Percentiles rank a stretch among this genome's conserved stretches.
Evolutionary conservation across 2,888 invertebrate genomes (phyloP).

Genomic region (Netelia melanura): DNA sequence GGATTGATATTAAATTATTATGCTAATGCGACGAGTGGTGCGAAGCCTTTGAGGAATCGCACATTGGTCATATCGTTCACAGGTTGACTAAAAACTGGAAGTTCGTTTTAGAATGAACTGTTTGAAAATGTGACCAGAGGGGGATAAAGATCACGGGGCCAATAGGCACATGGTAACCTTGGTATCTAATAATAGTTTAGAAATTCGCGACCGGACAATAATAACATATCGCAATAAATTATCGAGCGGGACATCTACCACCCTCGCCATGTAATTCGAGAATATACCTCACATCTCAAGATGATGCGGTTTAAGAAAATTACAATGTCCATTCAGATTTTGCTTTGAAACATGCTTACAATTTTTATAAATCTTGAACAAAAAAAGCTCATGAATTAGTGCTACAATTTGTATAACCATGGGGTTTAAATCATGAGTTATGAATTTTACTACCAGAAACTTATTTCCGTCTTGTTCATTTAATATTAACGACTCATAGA

Average conservation of each 20-base stretch:
- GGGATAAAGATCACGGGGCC: slow-evolving; percentile 51
- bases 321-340: slow-evolving; percentile 28
- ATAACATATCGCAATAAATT: slow-evolving; percentile 65
- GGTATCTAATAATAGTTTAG: slow-evolving; percentile 72
- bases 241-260: slow-evolving; percentile 59
- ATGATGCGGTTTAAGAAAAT: neutral
- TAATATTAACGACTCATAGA: neutral
- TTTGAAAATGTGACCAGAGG: slow-evolving; percentile 51
- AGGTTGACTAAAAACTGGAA: slow-evolving; percentile 63
- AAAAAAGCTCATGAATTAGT: too few species aligned
- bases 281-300: slow-evolving; percentile 29
- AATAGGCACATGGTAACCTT: slow-evolving; percentile 70
- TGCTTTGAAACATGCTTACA: neutral
- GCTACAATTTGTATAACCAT: too few species aligned
- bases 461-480: neutral
- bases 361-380: neutral
- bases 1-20: neutral
- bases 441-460: neutral
- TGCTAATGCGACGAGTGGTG: neutral
- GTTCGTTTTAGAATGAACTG: slow-evolving; percentile 57
- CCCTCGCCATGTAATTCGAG: slow-evolving; percentile 58
- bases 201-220: slow-evolving; percentile 70
- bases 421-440: neutral
- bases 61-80: slow-evolving; percentile 16
- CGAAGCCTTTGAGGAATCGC: neutral